Evolutionary conservation across 1,140 invertebrate species (phyloP), one percentile per base, ranked within the genome.

Genomic region (Zaprionus davidi): DNA sequence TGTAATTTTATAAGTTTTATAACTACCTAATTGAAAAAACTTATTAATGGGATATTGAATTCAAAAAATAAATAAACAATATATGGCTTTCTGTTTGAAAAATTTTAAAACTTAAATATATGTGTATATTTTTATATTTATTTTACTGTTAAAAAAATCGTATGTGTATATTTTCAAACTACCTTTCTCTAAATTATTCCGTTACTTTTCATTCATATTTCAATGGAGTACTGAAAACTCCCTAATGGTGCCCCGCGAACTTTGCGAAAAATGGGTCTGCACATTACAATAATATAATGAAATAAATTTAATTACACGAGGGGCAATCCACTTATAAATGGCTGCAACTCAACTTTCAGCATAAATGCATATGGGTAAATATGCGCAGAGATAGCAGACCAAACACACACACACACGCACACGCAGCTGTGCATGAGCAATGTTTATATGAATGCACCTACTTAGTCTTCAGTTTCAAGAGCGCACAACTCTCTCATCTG

Each of bases 291-390:
- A 65, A 46, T 53, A 63, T 57, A 59, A 66, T 69, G 63, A 78
- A 79, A 78, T 79, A 73, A 79, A 79, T 79, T 77, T 81, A 87
- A 87, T 90, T 87, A 87, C 85, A 81, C 65, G 60, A 41, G 65
- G 53, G 66, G 72, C 72, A 68, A 84, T 85, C 70, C 86, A 90
- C 75, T 81, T 71, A 79, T 65, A 65, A 53, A 38, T 59, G 38
- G 41, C 65, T 62, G 22, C 34, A 56, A 62, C 26, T 63, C 11
- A 67, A 31, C 62, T 72, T 66, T 55, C 34, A 64, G 41, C 60
- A 38, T 58, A 22, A 36, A 46, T 36, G 24, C 36, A 24, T 17
- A 66, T 51, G 59, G 41, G 26, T 38, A 62, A 69, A 63, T 55
- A 59, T 26, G 22, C 22, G 24, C 36, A 41, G 51, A 56, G 36